Percentiles rank a stretch among this genome's conserved stretches.
Evolutionary conservation across 2,113 vertebrate genomes (phyloP).

Genomic region (Nyctereutes procyonoides): DNA sequence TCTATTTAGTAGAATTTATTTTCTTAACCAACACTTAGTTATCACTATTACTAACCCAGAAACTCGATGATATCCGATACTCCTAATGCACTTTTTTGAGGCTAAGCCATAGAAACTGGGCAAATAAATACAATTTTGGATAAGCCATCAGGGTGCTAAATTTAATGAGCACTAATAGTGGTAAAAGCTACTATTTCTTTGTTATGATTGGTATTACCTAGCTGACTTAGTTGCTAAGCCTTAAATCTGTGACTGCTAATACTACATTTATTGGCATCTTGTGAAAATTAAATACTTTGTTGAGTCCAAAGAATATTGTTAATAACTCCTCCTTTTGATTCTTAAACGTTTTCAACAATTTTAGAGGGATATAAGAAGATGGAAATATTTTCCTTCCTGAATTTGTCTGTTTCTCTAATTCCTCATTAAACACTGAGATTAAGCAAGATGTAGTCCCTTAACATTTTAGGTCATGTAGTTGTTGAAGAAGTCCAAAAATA

Average conservation of each 20-base stretch:
- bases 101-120: neutral
- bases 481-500: neutral
- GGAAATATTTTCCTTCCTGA: neutral
- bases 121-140: neutral
- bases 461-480: neutral
- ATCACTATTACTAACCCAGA: neutral
- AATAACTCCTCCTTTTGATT: neutral
- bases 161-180: neutral
- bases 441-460: neutral
- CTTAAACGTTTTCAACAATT: neutral
- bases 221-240: neutral
- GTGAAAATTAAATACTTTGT: neutral
- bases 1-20: neutral
- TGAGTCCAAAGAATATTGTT: neutral
- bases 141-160: neutral
- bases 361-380: neutral
- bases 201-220: neutral
- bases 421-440: neutral
- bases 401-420: neutral
- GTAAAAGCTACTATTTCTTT: neutral
- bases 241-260: neutral
- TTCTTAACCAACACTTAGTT: neutral
- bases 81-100: neutral
- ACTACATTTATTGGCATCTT: neutral
- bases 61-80: neutral